Evolutionary conservation across 2,888 invertebrate genomes (phyloP).

Genomic region (Baronia brevicornis): DNA sequence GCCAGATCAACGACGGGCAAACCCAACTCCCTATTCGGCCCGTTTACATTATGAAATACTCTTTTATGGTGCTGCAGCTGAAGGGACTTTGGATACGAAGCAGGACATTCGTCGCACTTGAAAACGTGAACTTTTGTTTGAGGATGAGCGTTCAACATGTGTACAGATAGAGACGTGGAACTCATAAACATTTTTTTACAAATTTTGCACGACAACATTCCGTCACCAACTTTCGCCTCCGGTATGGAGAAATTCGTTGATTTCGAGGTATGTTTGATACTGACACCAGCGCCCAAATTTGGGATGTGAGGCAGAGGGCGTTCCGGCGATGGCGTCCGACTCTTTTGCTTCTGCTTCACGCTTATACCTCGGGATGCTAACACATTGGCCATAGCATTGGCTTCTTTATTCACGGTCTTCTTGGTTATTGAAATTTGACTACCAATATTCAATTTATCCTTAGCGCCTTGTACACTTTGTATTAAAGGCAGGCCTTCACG

Average conservation of each 20-base stretch:
- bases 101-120: slow-evolving; percentile 82
- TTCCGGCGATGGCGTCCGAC: slow-evolving; percentile 60
- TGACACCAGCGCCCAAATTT: slow-evolving; percentile 65
- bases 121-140: slow-evolving; percentile 57
- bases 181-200: slow-evolving; percentile 68
- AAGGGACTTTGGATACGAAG: slow-evolving; percentile 81
- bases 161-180: slow-evolving; percentile 47
- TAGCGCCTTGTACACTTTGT: slow-evolving; percentile 82
- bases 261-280: slow-evolving; percentile 70
- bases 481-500: slow-evolving; percentile 83
- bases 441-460: slow-evolving; percentile 79
- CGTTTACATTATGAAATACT: slow-evolving; percentile 62
- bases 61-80: slow-evolving; percentile 79
- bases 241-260: slow-evolving; percentile 60
- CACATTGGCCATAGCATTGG: slow-evolving; percentile 85
- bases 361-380: slow-evolving; percentile 86
- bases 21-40: slow-evolving; percentile 77
- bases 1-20: slow-evolving; percentile 84
- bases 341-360: slow-evolving; percentile 80
- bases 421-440: slow-evolving; percentile 83
- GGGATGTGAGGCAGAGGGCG: slow-evolving; percentile 62
- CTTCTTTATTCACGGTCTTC: slow-evolving; percentile 79
- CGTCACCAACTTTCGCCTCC: slow-evolving; percentile 57
- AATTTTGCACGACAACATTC: slow-evolving; percentile 54
- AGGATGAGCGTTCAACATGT: slow-evolving; percentile 58